Percentiles rank a stretch among this genome's conserved stretches.
Evolutionary conservation across 2,797 vertebrate genomes (phyloP).

Genomic region (Liasis olivaceus): DNA sequence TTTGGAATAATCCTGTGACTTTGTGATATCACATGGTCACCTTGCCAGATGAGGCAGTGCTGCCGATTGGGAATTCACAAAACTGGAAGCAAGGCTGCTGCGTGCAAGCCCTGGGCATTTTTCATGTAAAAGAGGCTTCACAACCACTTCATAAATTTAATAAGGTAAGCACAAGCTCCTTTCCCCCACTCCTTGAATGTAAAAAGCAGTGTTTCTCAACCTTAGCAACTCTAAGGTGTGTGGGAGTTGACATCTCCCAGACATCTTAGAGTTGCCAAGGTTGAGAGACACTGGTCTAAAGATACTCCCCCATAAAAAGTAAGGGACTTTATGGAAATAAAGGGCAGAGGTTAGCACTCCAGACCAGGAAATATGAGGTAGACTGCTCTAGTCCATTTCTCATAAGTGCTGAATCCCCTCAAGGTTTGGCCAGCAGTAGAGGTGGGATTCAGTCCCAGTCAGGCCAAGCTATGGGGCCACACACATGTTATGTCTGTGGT

Average conservation of each 20-base stretch:
- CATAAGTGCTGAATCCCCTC: slow-evolving; percentile 45
- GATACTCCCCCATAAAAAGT: neutral
- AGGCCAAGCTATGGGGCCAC: slow-evolving; percentile 42
- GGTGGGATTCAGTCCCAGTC: slow-evolving; percentile 30
- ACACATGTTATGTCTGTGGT: slow-evolving; percentile 37
- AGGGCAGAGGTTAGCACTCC: neutral
- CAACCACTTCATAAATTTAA: neutral
- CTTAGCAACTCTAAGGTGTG: too few species aligned
- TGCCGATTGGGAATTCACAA: neutral
- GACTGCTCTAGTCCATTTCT: slow-evolving; percentile 10
- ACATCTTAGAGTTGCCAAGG: too few species aligned
- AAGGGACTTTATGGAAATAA: neutral
- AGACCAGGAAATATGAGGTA: slow-evolving; percentile 33
- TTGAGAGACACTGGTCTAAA: neutral
- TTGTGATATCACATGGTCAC: neutral
- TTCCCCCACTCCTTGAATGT: neutral
- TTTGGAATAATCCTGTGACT: neutral
- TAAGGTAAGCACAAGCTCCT: neutral
- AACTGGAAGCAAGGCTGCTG: neutral
- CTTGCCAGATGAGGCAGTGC: neutral
- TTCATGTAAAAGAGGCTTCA: neutral
- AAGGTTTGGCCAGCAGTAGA: slow-evolving; percentile 50
- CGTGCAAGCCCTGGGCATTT: neutral
- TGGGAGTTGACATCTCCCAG: too few species aligned
- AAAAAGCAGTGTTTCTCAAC: neutral